Evolutionary conservation across 2,888 invertebrate species (phyloP).

Genomic region (Cheilosia pagana): DNA sequence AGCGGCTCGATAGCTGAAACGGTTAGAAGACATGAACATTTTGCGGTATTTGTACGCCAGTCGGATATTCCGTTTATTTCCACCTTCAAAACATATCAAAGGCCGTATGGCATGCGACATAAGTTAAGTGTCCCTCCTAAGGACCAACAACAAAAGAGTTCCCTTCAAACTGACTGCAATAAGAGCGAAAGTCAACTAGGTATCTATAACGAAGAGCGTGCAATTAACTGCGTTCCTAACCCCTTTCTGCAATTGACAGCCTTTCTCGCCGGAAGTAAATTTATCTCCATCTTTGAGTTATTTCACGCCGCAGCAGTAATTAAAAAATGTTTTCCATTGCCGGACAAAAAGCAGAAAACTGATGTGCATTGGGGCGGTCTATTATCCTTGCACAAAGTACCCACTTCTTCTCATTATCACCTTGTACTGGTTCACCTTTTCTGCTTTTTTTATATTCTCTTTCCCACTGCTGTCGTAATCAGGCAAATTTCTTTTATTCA

Average conservation of each 20-base stretch:
- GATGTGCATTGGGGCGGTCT: slow-evolving; percentile 31
- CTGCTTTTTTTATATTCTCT: slow-evolving; percentile 40
- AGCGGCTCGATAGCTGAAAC: too few species aligned
- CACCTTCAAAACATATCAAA: too few species aligned
- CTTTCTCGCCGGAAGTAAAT: slow-evolving; percentile 28
- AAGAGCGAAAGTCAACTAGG: too few species aligned
- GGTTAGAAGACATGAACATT: too few species aligned
- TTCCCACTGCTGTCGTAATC: slow-evolving; percentile 32
- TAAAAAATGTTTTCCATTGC: slow-evolving; percentile 58
- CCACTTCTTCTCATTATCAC: slow-evolving; percentile 19
- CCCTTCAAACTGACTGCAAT: too few species aligned
- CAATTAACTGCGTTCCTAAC: too few species aligned
- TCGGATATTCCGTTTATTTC: too few species aligned
- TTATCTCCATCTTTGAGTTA: slow-evolving; percentile 30
- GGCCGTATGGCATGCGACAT: too few species aligned
- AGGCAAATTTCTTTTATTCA: slow-evolving; percentile 51
- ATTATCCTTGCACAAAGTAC: slow-evolving; percentile 26
- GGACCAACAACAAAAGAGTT: too few species aligned
- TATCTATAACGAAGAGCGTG: too few species aligned
- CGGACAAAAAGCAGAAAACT: not conserved
- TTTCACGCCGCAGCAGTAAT: slow-evolving; percentile 40
- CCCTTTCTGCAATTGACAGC: slow-evolving; percentile 7
- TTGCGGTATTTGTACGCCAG: too few species aligned
- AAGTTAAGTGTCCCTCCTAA: too few species aligned
- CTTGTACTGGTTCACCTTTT: slow-evolving; percentile 36